A percentile compares a stretch with the other conserved stretches of the same genome.
phyloP scores from a whole-genome alignment of 2,888 invertebrate species.

The Abscondita cerata region DNA sequence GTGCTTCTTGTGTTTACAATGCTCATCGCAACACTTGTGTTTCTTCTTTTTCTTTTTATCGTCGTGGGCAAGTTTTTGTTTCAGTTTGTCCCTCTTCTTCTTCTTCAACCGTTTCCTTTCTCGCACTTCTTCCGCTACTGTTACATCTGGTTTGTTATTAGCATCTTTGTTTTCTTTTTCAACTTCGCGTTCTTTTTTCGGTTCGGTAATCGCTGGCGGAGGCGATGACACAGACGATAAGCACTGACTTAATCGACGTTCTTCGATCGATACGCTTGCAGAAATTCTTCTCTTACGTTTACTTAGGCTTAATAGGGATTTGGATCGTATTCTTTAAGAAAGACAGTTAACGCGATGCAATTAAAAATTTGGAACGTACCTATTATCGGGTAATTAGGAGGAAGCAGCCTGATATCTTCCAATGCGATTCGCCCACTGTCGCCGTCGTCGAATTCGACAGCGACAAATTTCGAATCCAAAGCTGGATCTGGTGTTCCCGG shows the following conservation, averaged over 20 bases:
- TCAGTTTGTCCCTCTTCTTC: slow-evolving; percentile 70
- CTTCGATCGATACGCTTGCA: slow-evolving; percentile 64
- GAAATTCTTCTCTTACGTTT: slow-evolving; percentile 79
- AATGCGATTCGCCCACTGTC: slow-evolving; percentile 91
- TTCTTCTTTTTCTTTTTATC: slow-evolving; percentile 73
- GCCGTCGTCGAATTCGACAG: slow-evolving; percentile 95
- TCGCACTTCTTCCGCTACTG: slow-evolving; percentile 61
- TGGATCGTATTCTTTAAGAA: slow-evolving; percentile 76
- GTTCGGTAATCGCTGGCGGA: slow-evolving; percentile 33
- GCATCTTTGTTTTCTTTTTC: slow-evolving; percentile 48
- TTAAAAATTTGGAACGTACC: slow-evolving; percentile 67
- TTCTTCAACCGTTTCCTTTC: slow-evolving; percentile 74
- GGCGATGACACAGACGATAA: slow-evolving; percentile 24
- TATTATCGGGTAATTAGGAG: slow-evolving; percentile 89
- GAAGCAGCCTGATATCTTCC: slow-evolving; percentile 86
- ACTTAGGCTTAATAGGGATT: slow-evolving; percentile 80
- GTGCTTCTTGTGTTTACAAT: slow-evolving; percentile 75
- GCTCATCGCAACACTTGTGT: slow-evolving; percentile 73
- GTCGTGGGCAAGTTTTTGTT: slow-evolving; percentile 58
- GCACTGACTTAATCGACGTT: slow-evolving; percentile 50
- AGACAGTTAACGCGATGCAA: not conserved
- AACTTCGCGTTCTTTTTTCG: slow-evolving; percentile 33
- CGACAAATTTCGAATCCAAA: slow-evolving; percentile 77
- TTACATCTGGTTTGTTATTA: slow-evolving; percentile 53
- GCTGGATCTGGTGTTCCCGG: slow-evolving; percentile 76